Percentiles rank a stretch among this genome's conserved stretches.
Conservation (phyloP, 2,797 vertebrate genomes). For the Aphelocoma californica region DNA sequence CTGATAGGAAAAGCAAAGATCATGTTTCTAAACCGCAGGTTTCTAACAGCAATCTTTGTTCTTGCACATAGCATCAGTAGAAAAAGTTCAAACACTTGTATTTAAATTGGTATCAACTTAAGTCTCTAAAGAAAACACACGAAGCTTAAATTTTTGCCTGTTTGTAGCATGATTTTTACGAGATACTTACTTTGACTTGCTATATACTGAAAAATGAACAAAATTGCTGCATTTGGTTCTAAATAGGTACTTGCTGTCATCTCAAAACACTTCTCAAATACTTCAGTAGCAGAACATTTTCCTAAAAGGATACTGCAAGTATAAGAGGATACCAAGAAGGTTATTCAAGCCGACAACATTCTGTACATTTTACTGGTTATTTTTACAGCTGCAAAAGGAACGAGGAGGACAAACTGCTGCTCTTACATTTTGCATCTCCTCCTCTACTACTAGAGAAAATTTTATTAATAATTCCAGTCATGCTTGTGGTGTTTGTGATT, state of each 20-base stretch:
- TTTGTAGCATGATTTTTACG: background rate
- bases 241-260: background rate
- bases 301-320: background rate
- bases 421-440: background rate
- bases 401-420: background rate
- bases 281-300: background rate
- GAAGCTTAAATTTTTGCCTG: background rate
- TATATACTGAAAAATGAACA: background rate
- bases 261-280: background rate
- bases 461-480: conserved; percentile 19
- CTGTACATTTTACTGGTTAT: conserved; percentile 12
- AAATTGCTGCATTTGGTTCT: background rate
- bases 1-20: background rate
- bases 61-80: background rate
- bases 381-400: conserved; percentile 52
- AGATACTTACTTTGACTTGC: background rate
- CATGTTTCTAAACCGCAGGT: background rate
- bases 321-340: background rate
- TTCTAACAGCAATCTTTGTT: background rate
- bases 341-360: background rate
- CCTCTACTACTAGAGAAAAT: background rate
- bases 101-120: background rate
- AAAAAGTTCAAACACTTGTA: background rate
- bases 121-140: background rate
- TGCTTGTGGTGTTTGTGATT: background rate